Evolutionary conservation across 2,113 vertebrate species (phyloP).

Genomic region (Crotophaga sulcirostris): DNA sequence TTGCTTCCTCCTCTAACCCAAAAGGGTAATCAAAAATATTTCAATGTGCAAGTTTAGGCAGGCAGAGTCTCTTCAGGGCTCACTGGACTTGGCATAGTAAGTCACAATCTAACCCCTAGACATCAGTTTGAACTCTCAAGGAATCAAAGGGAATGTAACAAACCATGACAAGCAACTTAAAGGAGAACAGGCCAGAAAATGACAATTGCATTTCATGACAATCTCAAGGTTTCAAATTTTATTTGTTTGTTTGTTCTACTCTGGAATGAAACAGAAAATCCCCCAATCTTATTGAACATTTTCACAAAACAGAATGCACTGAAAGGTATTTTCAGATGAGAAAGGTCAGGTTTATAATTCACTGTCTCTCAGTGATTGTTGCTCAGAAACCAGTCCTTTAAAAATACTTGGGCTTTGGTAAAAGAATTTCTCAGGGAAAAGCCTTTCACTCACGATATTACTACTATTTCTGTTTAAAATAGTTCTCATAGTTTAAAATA

Average conservation of each 20-base stretch:
- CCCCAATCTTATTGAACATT: not conserved
- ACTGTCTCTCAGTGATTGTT: not conserved
- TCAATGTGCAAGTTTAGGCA: slow-evolving; percentile 28
- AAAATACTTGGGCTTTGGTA: not conserved
- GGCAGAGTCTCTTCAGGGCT: slow-evolving; percentile 1
- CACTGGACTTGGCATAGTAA: slow-evolving; percentile 49
- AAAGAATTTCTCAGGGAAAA: slow-evolving; percentile 9
- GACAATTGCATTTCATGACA: slow-evolving; percentile 39
- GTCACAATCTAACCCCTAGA: slow-evolving; percentile 45
- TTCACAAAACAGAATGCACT: not conserved
- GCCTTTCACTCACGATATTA: not conserved
- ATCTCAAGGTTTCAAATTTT: slow-evolving; percentile 51
- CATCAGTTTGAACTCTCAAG: slow-evolving; percentile 55
- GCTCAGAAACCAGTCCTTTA: not conserved
- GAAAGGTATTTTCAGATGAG: slow-evolving; percentile 38
- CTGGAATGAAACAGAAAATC: slow-evolving; percentile 18
- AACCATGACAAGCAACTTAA: slow-evolving; percentile 62
- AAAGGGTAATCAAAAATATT: slow-evolving; percentile 26
- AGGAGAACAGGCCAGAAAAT: slow-evolving; percentile 40
- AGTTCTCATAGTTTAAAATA: not conserved
- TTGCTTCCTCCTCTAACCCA: not conserved
- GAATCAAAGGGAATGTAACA: slow-evolving; percentile 58
- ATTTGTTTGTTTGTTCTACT: slow-evolving; percentile 53
- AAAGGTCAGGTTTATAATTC: slow-evolving; percentile 46
- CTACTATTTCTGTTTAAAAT: not conserved